Conservation (phyloP, 2,888 invertebrate species). For the Cephonodes hylas region DNA sequence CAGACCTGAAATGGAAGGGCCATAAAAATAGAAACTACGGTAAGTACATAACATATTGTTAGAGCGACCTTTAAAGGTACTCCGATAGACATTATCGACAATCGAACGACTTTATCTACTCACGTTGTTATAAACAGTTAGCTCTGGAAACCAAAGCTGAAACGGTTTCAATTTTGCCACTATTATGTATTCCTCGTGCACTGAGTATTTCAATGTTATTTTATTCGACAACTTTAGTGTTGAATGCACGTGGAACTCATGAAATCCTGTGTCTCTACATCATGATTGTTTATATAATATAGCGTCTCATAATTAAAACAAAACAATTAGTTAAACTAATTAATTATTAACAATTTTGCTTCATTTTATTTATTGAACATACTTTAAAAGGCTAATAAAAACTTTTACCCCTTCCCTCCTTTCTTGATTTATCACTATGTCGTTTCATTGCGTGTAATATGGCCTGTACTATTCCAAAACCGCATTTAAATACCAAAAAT, state of each 20-base stretch:
- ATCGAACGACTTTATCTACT: constrained; percentile 53
- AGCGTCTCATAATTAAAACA: too few relatives aligned
- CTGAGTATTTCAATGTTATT: neutral
- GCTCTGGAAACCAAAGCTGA: constrained; percentile 45
- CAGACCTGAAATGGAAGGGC: constrained; percentile 5
- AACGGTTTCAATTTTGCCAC: constrained; percentile 42
- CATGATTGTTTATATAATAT: too few relatives aligned
- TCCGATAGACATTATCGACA: constrained; percentile 50
- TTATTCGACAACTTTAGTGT: neutral
- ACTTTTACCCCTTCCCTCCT: neutral
- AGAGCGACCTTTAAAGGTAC: constrained; percentile 39
- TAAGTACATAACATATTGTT: constrained; percentile 32
- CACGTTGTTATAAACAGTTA: constrained; percentile 56
- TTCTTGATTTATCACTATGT: neutral
- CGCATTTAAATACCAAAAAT: neutral
- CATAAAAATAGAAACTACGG: constrained; percentile 19
- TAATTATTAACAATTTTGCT: too few relatives aligned
- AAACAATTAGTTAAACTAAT: too few relatives aligned
- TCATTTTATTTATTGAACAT: too few relatives aligned
- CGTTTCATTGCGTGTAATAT: neutral
- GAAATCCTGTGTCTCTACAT: neutral
- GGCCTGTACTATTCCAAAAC: neutral
- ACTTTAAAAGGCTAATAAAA: neutral
- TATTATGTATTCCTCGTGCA: constrained; percentile 27
- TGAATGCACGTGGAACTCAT: neutral